Conservation (phyloP, 2,888 invertebrate species). For the Lasius platythorax region DNA sequence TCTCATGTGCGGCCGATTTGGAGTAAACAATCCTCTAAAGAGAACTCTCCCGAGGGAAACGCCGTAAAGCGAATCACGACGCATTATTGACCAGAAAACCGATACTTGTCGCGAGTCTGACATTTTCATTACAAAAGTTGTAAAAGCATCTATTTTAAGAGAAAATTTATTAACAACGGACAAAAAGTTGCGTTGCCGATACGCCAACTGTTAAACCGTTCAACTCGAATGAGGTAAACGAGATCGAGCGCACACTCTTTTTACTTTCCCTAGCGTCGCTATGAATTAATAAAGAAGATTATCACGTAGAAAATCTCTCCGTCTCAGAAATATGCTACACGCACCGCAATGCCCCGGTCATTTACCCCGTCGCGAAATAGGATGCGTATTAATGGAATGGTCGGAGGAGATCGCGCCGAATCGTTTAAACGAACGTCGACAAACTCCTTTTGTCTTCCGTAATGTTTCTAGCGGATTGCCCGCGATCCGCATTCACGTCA, state of each 20-base stretch:
- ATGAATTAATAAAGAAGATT: not conserved
- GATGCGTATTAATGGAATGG: not conserved
- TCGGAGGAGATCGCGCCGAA: conserved; percentile 7
- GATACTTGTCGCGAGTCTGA: not conserved
- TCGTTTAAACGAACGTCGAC: conserved; percentile 12
- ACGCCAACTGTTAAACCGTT: not conserved
- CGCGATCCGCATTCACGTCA: not conserved
- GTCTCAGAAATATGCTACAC: not conserved
- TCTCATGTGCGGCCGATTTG: not conserved
- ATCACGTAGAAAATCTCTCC: not conserved
- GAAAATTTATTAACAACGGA: not conserved
- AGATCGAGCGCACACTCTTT: not conserved
- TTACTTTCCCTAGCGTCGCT: not conserved
- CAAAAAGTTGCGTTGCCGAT: conserved; percentile 2
- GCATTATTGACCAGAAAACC: conserved; percentile 20
- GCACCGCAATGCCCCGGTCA: not conserved
- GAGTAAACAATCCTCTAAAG: not conserved
- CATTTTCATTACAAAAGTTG: not conserved
- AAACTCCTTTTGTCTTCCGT: not conserved
- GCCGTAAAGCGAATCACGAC: not conserved
- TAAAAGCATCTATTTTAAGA: not conserved
- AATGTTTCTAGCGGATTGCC: not conserved
- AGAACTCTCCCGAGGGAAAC: not conserved
- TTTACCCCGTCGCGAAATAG: conserved; percentile 21
- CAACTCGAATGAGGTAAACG: conserved; percentile 6